Conservation (phyloP, 2,113 vertebrate genomes). For the Podilymbus podiceps region DNA sequence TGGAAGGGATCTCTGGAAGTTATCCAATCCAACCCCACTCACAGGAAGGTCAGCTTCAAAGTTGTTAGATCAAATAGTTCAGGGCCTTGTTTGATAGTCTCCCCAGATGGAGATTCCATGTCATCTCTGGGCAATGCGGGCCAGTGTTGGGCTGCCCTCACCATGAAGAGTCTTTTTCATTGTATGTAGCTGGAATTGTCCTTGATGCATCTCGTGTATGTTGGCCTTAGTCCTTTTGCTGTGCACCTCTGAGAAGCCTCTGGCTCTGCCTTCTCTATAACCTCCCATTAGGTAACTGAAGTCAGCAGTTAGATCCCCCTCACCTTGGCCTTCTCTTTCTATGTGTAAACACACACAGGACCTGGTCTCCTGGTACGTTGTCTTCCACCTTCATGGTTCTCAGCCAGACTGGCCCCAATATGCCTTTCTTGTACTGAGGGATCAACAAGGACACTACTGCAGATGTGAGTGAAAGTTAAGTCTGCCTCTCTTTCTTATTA, state of each 20-base stretch:
- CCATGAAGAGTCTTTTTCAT: not conserved
- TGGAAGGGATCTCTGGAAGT: not conserved
- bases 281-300: not conserved
- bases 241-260: not conserved
- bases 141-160: not conserved
- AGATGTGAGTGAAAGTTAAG: not conserved
- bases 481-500: not conserved
- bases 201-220: not conserved
- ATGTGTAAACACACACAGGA: not conserved
- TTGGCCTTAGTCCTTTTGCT: not conserved
- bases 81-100: not conserved
- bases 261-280: not conserved
- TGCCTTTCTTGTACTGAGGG: not conserved
- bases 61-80: not conserved
- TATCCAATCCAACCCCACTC: not conserved
- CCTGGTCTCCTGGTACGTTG: accelerated
- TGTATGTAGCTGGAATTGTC: not conserved
- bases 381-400: not conserved
- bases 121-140: not conserved
- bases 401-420: not conserved
- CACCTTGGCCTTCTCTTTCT: not conserved
- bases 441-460: not conserved
- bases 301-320: not conserved
- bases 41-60: not conserved
- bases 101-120: not conserved